Conservation (phyloP, 2,113 vertebrate species). For the Platichthys stellatus region DNA sequence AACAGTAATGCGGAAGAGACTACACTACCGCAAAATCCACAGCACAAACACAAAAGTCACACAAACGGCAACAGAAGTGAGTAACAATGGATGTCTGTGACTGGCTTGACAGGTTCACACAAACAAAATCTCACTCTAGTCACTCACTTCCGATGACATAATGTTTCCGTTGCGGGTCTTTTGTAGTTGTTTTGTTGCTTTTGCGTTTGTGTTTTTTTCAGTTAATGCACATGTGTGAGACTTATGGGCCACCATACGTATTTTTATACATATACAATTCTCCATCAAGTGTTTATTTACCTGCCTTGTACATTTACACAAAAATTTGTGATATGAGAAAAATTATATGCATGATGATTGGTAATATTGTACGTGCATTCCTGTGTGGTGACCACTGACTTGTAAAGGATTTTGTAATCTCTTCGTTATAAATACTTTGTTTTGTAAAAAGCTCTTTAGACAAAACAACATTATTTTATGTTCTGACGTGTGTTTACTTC, state of each 20-base stretch:
- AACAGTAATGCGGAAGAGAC: not conserved
- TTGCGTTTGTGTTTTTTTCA: not conserved
- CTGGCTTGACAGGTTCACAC: too few relatives aligned
- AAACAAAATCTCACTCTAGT: too few relatives aligned
- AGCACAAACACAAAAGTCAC: too few relatives aligned
- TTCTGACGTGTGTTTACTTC: constrained; percentile 6
- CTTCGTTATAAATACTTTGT: constrained; percentile 37
- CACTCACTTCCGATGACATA: too few relatives aligned
- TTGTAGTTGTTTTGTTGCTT: not conserved
- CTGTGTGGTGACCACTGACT: constrained; percentile 61
- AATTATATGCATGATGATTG: constrained; percentile 47
- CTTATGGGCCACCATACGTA: not conserved
- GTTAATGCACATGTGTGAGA: not conserved
- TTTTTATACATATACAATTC: constrained; percentile 26
- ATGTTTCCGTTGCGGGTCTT: not conserved
- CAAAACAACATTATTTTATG: constrained; percentile 13
- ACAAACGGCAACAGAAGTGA: too few relatives aligned
- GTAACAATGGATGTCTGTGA: too few relatives aligned
- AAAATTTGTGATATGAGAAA: constrained; percentile 20
- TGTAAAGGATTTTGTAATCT: constrained; percentile 31
- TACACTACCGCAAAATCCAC: not conserved
- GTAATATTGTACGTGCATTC: constrained; percentile 65
- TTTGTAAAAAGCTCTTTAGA: constrained; percentile 8
- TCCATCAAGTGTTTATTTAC: constrained; percentile 56
- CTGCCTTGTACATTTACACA: constrained; percentile 48